These are phyloP conservation scores for Rhopalosiphum padi DNA, from an alignment of 1,140 invertebrate genomes.

Conservation along the genomic window DNA sequence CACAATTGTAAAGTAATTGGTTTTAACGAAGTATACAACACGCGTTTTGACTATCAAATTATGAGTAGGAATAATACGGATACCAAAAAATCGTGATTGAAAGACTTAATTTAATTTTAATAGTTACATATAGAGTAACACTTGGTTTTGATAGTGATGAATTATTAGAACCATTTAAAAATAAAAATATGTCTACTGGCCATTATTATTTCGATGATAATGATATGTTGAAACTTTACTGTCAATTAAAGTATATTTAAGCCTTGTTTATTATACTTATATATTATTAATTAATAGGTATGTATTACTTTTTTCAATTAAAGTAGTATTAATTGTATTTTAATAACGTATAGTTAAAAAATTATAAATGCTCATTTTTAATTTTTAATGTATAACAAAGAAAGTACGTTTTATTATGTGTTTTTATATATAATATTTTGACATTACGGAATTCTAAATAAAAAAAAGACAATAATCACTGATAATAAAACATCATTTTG, in stretches of 20 bases:
- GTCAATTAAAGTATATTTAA: neutral
- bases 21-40: neutral
- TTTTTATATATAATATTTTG: neutral
- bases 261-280: neutral
- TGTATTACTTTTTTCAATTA: neutral
- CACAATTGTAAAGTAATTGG: neutral
- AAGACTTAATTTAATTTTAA: neutral
- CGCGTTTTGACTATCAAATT: neutral
- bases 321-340: neutral
- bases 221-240: neutral
- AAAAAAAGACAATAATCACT: neutral
- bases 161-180: neutral
- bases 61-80: neutral
- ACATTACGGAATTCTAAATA: neutral
- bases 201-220: neutral
- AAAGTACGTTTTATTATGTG: neutral
- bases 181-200: neutral
- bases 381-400: neutral
- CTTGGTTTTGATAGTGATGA: neutral
- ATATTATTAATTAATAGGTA: neutral
- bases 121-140: neutral
- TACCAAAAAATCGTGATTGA: neutral
- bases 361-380: neutral
- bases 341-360: neutral
- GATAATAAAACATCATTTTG: neutral